Conservation (phyloP, 2,888 invertebrate genomes). For the Apodemia mormo region DNA sequence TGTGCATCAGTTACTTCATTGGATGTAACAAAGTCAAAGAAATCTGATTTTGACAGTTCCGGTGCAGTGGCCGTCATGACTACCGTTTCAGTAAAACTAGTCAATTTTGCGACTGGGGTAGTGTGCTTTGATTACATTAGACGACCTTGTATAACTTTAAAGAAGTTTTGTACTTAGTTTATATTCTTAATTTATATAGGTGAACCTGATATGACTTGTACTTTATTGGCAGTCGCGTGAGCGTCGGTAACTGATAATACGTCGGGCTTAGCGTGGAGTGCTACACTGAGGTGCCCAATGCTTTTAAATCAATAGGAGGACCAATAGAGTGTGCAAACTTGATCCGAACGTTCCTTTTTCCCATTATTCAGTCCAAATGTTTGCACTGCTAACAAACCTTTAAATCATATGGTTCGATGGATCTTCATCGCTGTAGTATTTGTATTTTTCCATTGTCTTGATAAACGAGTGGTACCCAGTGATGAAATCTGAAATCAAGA, state of each 20-base stretch:
- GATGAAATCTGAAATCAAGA: conserved; percentile 37
- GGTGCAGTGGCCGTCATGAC: conserved; percentile 93
- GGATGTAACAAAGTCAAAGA: conserved; percentile 93
- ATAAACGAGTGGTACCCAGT: conserved; percentile 21
- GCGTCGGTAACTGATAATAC: conserved; percentile 78
- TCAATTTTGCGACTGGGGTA: conserved; percentile 60
- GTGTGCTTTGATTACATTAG: conserved; percentile 55
- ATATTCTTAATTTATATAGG: conserved; percentile 73
- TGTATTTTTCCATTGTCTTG: conserved; percentile 39
- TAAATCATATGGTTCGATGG: conserved; percentile 50
- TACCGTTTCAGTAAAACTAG: conserved; percentile 82
- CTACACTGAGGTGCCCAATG: conserved; percentile 64
- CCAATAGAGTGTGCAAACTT: conserved; percentile 77
- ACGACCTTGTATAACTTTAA: conserved; percentile 27
- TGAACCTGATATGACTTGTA: conserved; percentile 80
- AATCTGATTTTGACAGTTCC: conserved; percentile 93
- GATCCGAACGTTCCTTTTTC: conserved; percentile 78
- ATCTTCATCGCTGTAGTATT: conserved; percentile 33
- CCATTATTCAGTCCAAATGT: conserved; percentile 76
- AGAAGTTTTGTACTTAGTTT: conserved; percentile 72
- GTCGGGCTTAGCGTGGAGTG: conserved; percentile 52
- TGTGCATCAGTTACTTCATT: conserved; percentile 88
- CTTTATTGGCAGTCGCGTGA: conserved; percentile 79
- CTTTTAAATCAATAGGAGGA: conserved; percentile 66
- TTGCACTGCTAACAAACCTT: conserved; percentile 55